Evolutionary conservation across 1,140 invertebrate genomes (phyloP), one percentile per base, ranked within the genome.

Genomic region (Homalodisca vitripennis): DNA sequence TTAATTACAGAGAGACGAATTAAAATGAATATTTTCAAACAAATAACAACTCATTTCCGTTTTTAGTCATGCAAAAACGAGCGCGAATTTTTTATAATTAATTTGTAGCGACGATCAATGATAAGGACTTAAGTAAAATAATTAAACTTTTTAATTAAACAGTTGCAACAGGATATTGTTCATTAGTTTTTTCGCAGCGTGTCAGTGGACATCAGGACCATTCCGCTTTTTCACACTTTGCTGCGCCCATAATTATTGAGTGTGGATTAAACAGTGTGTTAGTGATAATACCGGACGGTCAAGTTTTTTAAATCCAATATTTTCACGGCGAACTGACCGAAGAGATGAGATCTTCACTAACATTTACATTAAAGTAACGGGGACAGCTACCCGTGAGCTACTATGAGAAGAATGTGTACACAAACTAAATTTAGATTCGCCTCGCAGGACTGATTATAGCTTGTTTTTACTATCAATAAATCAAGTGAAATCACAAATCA

Each of bases 61-160:
- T 60, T 24, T 60, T 30, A 30, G 10, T n/a, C 55, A 26, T 3
- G 27, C 55, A 60, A 60, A 60, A 60, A 60, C 29, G 55, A 60
- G 24, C 55, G 26, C 55, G 55, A 22, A 24, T 30, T 60, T 60
- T 53, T 60, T 60, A 60, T 60, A 60, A 60, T 60, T 60, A 60
- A 60, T 60, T 60, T 60, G 22, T 60, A 60, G 55, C 29, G 55
- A 14, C 55, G 55, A 60, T 60, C 14, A 26, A n/a, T 26, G 55
- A 60, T 60, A 60, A 60, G 27, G 55, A 27, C 55, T 60, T 60
- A 60, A 27, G 55, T 60, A 60, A 60, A 60, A 60, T 60, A 60
- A 60, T 60, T 60, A 60, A 60, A 60, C 55, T 60, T 60, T 60
- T 60, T 60, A 60, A 60, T 60, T 60, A 60, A 22, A n/a, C 27